Evolutionary conservation across 2,113 vertebrate species (phyloP), one percentile per base, ranked within the genome.

Genomic region (Eurystomus gularis): DNA sequence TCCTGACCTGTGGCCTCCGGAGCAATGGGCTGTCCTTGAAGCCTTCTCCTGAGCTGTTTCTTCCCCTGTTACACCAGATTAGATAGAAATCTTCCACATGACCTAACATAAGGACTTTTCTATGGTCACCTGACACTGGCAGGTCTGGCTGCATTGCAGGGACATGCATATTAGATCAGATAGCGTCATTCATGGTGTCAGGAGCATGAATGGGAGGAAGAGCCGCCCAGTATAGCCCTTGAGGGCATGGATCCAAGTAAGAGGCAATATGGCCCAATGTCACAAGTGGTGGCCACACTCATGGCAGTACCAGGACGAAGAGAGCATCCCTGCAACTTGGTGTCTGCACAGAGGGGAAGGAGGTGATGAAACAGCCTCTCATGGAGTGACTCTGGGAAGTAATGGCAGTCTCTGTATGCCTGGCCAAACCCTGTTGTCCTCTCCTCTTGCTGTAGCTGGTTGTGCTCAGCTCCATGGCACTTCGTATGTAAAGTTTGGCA

Each of bases 261-360:
- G 40, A 70, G 48, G 20, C 40, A 28, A 3, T 3, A 12, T 6
- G 6, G 14, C 29, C n/a, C 3, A 2, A 5, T 6, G 14, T 17
- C 70, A 93, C 61, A 39, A 52, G 48, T 10, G 48, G 52, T 64
- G 61, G 19, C 48, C 69, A 68, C 24, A 0, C 25, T 49, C 3
- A 2, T 5, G 19, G 21, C 17, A n/a, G 19, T 20, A 29, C 7
- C 4, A 2, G 35, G 49, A 85, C 42, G 78, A 64, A 48, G n/a
- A 3, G 19, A 57, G 7, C 39, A 51, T 11, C 68, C 17, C 65
- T 71, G 24, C 4, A 37, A 57, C 64, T 2, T 23, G 6, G 1
- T 64, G n/a, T 23, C 18, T n/a, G 44, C 2, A 1, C 4, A 31
- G 29, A 60, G 58, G 10, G 15, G 37, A 72, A 65, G 49, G 17